phyloP scores from a whole-genome alignment of 2,888 invertebrate genomes.

The Drosophila gaucha region DNA sequence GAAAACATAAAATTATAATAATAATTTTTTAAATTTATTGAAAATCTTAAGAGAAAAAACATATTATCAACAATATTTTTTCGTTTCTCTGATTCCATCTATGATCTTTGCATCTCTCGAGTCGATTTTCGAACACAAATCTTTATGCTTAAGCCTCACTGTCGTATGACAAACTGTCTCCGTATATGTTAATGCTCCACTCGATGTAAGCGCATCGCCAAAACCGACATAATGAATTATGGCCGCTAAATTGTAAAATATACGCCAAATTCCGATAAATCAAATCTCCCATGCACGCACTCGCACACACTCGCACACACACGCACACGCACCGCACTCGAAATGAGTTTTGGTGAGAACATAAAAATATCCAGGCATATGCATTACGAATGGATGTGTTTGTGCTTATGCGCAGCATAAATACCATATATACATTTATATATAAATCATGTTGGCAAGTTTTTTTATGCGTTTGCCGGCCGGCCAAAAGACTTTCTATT shows the following conservation, averaged over 20 bases:
- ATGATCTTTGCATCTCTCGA: constrained; percentile 13
- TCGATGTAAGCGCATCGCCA: constrained; percentile 58
- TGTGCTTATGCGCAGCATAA: constrained; percentile 56
- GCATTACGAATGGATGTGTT: constrained; percentile 56
- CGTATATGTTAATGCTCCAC: constrained; percentile 57
- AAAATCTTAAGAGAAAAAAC: too few species aligned
- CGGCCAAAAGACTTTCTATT: constrained; percentile 71
- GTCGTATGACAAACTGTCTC: constrained; percentile 49
- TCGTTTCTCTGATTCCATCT: too few species aligned
- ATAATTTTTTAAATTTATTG: too few species aligned
- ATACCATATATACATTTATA: constrained; percentile 59
- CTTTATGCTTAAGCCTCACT: constrained; percentile 34
- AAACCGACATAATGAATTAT: constrained; percentile 80
- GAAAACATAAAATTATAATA: too few species aligned
- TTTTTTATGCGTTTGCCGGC: constrained; percentile 69
- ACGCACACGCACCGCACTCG: constrained; percentile 38
- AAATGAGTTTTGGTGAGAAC: constrained; percentile 70
- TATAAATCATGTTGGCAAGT: constrained; percentile 81
- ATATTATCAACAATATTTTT: too few species aligned
- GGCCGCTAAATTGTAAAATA: constrained; percentile 80
- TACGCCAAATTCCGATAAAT: constrained; percentile 77
- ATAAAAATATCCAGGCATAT: constrained; percentile 70
- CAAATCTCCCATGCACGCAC: constrained; percentile 55
- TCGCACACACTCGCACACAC: constrained; percentile 9
- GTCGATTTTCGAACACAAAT: constrained; percentile 14